Base-by-base conservation (phyloP, 2,113 vertebrate genomes). In the Chaetops frenatus region DNA sequence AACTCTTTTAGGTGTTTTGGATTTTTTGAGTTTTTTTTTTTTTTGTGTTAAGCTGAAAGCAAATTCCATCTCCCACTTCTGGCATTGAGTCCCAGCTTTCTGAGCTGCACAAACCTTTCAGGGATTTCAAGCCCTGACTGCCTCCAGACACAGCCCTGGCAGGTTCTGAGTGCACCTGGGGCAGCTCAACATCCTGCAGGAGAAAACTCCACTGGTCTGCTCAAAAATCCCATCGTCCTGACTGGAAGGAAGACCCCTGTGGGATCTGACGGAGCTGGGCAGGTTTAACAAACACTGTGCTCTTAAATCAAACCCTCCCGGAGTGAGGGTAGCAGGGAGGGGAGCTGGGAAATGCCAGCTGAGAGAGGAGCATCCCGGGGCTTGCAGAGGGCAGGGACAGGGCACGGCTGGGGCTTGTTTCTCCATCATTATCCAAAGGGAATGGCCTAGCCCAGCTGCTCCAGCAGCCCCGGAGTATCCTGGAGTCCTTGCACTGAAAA, bases 361-460 rank as follows among this genome's bases (percentile, higher is more conserved):
- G 22, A 3, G 62, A 80, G 35, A 58, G 70, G 36, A 44, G 45
- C 64, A 14, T 0, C 1, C 1, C 38, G 7, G 1, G 21, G 62
- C 16, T 1, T 1, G 3, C 27, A 48, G 44, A 56, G 44, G 28
- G 33, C 81, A 90, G 21, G 36, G 35, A 42, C 12, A n/a, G 67
- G 31, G 27, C 79, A 57, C 0, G 0, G 78, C 62, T 23, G n/a
- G 40, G 50, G 6, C 47, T 29, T 0, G 0, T 19, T 18, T 21
- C 54, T 36, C 83, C 31, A 21, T 5, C 6, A 0, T 21, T 38
- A 23, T 25, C 29, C 6, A 0, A 6, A 36, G 18, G 40, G 35
- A 28, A 58, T 6, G 35, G 42, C 31, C 50, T 28, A 36, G 27
- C 19, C 28, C 76, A 8, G 53, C 33, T 23, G 50, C 25, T 60